Percentiles rank a stretch among this genome's conserved stretches.
Evolutionary conservation across 92 coral and sea anemone genomes (phyloP).

Genomic region (Chrysogorgia sp.): DNA sequence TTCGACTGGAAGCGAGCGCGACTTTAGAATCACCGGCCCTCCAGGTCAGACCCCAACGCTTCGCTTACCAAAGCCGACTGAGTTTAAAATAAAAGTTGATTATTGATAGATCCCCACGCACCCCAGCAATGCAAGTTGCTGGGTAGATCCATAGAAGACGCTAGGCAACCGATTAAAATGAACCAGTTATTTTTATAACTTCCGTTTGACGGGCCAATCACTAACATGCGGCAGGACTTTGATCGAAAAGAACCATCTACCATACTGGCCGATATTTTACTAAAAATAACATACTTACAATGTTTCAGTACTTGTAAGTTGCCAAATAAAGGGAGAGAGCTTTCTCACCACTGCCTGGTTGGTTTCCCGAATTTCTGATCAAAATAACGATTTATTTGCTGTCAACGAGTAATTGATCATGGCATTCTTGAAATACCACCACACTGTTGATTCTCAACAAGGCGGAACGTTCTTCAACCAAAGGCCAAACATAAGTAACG

Average conservation of each 20-base stretch:
- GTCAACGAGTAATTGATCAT: slow-evolving; percentile 46
- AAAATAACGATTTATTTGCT: slow-evolving; percentile 19
- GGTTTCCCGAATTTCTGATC: neutral
- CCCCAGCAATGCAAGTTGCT: slow-evolving; percentile 65
- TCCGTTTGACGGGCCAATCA: slow-evolving; percentile 29
- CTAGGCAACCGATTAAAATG: slow-evolving; percentile 81
- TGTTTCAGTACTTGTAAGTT: no score
- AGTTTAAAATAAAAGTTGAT: slow-evolving; percentile 16
- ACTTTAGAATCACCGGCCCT: neutral
- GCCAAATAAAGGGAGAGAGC: neutral
- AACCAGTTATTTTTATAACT: slow-evolving; percentile 23
- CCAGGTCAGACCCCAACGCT: slow-evolving; percentile 13
- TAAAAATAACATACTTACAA: neutral
- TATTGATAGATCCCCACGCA: slow-evolving; percentile 23
- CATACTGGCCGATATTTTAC: neutral
- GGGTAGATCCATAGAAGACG: slow-evolving; percentile 89
- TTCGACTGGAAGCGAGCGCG: neutral
- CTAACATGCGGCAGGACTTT: slow-evolving; percentile 16
- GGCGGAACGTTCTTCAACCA: neutral
- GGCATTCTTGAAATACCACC: neutral
- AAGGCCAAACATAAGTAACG: neutral
- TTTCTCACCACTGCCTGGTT: neutral
- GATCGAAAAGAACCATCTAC: neutral
- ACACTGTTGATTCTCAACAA: neutral
- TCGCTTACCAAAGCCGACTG: no score